phyloP scores from a whole-genome alignment of 2,113 vertebrate genomes.

The Ascaphus truei region DNA sequence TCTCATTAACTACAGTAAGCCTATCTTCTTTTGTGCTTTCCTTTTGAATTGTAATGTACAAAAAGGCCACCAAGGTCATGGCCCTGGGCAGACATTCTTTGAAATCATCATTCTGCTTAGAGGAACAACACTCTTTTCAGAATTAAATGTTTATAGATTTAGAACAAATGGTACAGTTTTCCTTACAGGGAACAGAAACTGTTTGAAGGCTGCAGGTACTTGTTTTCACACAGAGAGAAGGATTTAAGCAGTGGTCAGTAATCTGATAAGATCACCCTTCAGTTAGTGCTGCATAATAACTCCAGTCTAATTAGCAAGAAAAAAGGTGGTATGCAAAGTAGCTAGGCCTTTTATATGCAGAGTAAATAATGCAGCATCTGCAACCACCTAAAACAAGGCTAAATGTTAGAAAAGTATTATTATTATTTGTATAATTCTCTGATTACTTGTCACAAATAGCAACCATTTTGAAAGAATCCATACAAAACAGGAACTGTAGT shows the following conservation, averaged over 20 bases:
- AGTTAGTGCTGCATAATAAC: not conserved
- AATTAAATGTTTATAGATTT: constrained; percentile 42
- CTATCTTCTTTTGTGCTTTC: constrained; percentile 70
- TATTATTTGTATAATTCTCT: not conserved
- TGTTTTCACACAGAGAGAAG: constrained; percentile 15
- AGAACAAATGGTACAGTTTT: constrained; percentile 35
- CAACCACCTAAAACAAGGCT: not conserved
- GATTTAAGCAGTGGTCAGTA: not conserved
- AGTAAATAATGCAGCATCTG: not conserved
- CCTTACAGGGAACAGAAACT: constrained; percentile 7
- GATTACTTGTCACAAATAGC: not conserved
- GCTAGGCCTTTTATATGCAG: not conserved
- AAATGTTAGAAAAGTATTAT: not conserved
- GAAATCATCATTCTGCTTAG: constrained; percentile 58
- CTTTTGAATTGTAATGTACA: constrained; percentile 70
- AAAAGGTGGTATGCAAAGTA: not conserved
- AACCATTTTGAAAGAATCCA: too few species aligned
- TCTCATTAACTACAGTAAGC: constrained; percentile 70
- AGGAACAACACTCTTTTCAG: constrained; percentile 38
- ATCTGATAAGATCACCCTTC: not conserved
- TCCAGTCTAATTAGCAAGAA: constrained; percentile 22
- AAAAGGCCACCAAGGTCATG: constrained; percentile 65
- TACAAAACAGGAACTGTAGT: too few species aligned
- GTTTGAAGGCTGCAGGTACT: constrained; percentile 6
- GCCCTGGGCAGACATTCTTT: constrained; percentile 71